Evolutionary conservation across 2,888 invertebrate species (phyloP).

Genomic region (Apamea epomidion): DNA sequence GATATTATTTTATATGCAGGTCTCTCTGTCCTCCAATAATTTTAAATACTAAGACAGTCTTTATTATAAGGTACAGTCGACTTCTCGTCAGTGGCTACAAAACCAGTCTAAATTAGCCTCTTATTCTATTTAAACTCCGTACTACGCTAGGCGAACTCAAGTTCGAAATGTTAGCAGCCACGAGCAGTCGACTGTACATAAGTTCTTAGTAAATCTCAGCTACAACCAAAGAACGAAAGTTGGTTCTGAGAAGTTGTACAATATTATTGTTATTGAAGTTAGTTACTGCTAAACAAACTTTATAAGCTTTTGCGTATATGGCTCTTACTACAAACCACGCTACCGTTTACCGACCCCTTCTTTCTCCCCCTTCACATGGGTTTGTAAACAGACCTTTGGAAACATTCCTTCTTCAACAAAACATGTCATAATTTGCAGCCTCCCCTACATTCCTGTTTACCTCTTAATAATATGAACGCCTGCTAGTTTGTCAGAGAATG

Average conservation of each 20-base stretch:
- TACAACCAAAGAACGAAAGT: not conserved
- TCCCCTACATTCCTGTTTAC: conserved; percentile 40
- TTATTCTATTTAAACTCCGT: not conserved
- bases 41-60: not conserved
- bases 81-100: too few relatives aligned
- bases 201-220: not conserved
- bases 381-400: not conserved
- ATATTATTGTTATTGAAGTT: too few relatives aligned
- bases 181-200: not conserved
- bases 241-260: too few relatives aligned
- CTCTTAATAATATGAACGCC: conserved; percentile 34
- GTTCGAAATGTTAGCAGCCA: not conserved
- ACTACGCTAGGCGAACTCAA: not conserved
- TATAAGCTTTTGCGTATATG: not conserved
- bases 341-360: not conserved
- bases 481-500: conserved; percentile 39
- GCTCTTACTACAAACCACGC: not conserved
- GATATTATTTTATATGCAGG: not conserved
- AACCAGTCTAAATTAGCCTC: not conserved
- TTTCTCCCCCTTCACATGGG: not conserved
- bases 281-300: not conserved
- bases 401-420: conserved; percentile 27
- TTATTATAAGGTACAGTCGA: not conserved
- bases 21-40: not conserved
- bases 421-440: conserved; percentile 46